These are phyloP conservation scores for Tachypleus tridentatus DNA, from an alignment of 1,140 invertebrate genomes.

Conservation along the genomic window DNA sequence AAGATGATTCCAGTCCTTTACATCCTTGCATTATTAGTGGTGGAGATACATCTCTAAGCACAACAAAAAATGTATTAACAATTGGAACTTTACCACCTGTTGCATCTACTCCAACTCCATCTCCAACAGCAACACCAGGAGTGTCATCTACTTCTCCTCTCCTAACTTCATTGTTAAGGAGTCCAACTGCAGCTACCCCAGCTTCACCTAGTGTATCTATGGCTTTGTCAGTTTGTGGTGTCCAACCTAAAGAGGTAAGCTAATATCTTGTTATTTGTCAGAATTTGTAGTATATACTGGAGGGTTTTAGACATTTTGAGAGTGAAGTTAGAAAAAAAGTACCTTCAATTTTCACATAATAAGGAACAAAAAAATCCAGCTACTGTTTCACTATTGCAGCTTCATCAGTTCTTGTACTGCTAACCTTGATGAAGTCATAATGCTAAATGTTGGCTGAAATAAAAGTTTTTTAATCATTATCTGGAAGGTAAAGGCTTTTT, in stretches of 20 bases:
- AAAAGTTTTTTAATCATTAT: no score
- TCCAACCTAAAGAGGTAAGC: conserved; percentile 12
- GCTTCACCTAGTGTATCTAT: conserved; percentile 27
- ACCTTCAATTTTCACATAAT: no score
- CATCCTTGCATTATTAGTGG: conserved; percentile 1
- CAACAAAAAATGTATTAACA: conserved; percentile 6
- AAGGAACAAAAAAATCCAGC: no score
- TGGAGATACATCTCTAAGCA: neutral
- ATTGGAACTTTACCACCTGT: neutral
- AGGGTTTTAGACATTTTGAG: no score
- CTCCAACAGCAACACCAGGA: neutral
- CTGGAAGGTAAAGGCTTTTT: no score
- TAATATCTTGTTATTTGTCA: no score
- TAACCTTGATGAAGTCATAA: no score
- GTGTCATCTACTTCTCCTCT: conserved; percentile 48
- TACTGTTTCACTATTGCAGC: no score
- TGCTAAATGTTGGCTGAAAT: no score
- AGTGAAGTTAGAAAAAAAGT: no score
- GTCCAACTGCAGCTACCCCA: conserved; percentile 38
- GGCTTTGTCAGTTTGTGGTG: conserved; percentile 1
- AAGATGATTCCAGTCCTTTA: neutral
- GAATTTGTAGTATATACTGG: no score
- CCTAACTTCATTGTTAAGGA: conserved; percentile 67
- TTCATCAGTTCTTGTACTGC: no score
- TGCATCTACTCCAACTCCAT: neutral